Base-by-base conservation (phyloP, 2,797 vertebrate genomes). In the Scarus forsteni region DNA sequence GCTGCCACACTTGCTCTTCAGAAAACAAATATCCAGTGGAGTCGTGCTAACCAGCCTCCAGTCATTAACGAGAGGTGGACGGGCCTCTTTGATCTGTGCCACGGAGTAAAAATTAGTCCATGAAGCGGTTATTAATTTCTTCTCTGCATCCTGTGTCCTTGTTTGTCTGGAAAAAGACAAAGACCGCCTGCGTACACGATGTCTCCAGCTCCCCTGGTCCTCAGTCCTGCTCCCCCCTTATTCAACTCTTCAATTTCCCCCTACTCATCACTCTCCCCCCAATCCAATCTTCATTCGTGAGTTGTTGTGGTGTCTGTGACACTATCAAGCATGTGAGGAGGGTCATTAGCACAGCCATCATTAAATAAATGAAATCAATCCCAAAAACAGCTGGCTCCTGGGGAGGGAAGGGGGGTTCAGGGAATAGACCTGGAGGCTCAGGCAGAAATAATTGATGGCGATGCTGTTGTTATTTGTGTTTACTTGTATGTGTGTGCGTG, bases 321-420 rank as follows among this genome's bases (percentile, higher is more conserved):
- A 93, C 89, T 92, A 93, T 93, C 91, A 92, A 85, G 90, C 91
- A 73, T 85, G 86, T 89, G 91, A 88, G 75, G 81, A 91, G 90
- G 90, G 90, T 91, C 92, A 93, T 96, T 95, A 95, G 89, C 92
- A 88, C 81, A 93, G 80, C 93, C 92, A 92, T 94, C 94, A 94
- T 85, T 92, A 92, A 95, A 95, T 93, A 96, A 95, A 95, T 96
- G 79, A 95, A 96, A 96, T 94, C 93, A 94, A 94, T 94, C 89
- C 75, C 66, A 86, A 90, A 96, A 96, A 94, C 94, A 96, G 95
- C 94, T 95, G 93, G 90, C 90, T 94, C 89, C 91, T 87, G 75
- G 89, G 90, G 83, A 81, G 83, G 73, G 82, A 61, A 85, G 88
- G 83, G 77, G 89, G 82, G 73, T 71, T 27, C 27, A 75, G 81